phyloP scores from a whole-genome alignment of 2,888 invertebrate species.

The Coronaproctus castanopsis region DNA sequence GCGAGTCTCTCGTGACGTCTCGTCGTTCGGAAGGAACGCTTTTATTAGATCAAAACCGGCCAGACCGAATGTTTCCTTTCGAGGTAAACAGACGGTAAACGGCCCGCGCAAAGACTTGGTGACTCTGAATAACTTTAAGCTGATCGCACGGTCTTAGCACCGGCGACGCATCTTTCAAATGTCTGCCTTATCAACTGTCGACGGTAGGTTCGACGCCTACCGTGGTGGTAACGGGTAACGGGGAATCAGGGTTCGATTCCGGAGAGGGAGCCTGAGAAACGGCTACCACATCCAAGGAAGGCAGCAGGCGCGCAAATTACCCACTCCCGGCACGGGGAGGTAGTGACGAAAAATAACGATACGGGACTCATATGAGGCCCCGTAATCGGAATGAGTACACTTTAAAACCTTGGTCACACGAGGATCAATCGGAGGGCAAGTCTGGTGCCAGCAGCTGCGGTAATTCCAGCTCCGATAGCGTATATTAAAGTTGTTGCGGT shows the following conservation, averaged over 20 bases:
- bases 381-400: conserved; percentile 35
- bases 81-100: conserved; percentile 28
- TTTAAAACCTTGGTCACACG: conserved; percentile 34
- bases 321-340: conserved; percentile 38
- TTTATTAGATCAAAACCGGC: conserved; percentile 37
- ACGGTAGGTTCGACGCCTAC: conserved; percentile 43
- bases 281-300: conserved; percentile 50
- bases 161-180: conserved; percentile 41
- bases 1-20: neutral
- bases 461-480: conserved; percentile 48
- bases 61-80: conserved; percentile 25
- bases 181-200: conserved; percentile 47
- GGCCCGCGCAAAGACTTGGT: conserved; percentile 25
- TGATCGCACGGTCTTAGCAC: conserved; percentile 29
- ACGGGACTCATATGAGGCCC: conserved; percentile 35
- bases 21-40: conserved; percentile 26
- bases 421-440: conserved; percentile 43
- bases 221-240: conserved; percentile 49
- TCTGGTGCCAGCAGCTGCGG: conserved; percentile 51
- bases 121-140: conserved; percentile 30
- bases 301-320: conserved; percentile 49
- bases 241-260: conserved; percentile 54
- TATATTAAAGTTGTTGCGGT: conserved; percentile 51
- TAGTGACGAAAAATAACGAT: conserved; percentile 48
- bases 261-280: conserved; percentile 49